phyloP scores from a whole-genome alignment of 2,888 invertebrate genomes.

The Yponomeuta plumbellus region DNA sequence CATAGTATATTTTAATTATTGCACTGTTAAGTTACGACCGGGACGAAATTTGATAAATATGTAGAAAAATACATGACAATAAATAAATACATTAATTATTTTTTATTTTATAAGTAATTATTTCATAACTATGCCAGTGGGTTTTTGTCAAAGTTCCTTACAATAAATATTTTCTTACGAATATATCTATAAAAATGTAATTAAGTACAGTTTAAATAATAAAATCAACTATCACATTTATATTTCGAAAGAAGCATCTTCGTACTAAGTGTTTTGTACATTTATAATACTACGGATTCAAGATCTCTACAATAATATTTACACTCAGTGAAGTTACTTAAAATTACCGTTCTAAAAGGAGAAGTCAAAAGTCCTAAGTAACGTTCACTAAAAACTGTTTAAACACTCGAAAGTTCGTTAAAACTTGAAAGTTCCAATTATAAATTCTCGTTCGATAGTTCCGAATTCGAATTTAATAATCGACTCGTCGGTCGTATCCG shows the following conservation, averaged over 20 bases:
- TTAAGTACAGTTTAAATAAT: conserved; percentile 73
- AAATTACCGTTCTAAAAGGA: neutral
- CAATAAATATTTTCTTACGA: conserved; percentile 71
- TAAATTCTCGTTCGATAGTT: conserved; percentile 19
- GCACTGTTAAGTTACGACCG: conserved; percentile 26
- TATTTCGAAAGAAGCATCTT: conserved; percentile 66
- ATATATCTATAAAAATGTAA: conserved; percentile 46
- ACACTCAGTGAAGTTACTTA: conserved; percentile 6
- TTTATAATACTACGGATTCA: conserved; percentile 20
- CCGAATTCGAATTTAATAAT: conserved; percentile 44
- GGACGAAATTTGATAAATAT: neutral
- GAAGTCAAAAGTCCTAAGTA: conserved; percentile 1
- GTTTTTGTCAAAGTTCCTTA: conserved; percentile 26
- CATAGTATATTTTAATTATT: conserved; percentile 29
- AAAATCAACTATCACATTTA: conserved; percentile 75
- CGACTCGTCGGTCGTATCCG: conserved; percentile 60
- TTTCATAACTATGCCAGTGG: conserved; percentile 33
- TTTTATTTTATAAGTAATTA: conserved; percentile 9
- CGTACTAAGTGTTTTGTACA: conserved; percentile 54
- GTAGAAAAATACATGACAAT: neutral
- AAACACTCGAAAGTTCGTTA: conserved; percentile 15
- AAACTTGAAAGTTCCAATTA: neutral
- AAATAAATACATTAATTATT: too few species aligned
- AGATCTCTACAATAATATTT: conserved; percentile 11
- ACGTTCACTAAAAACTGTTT: conserved; percentile 3